phyloP scores from a whole-genome alignment of 2,113 vertebrate genomes.

The Proterorhinus semilunaris region DNA sequence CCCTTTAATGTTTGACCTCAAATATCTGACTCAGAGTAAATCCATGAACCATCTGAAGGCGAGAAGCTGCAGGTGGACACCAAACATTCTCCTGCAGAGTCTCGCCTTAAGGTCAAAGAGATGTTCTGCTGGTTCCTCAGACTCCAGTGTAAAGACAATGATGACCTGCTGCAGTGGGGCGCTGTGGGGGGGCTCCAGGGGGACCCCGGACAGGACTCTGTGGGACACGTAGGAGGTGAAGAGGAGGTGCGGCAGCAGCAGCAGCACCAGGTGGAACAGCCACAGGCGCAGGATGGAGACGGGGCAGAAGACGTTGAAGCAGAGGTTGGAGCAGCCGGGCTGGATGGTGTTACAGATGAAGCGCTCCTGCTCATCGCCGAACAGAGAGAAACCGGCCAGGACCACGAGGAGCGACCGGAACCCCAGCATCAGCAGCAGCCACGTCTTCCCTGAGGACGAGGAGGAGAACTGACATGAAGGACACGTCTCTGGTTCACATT shows the following conservation, averaged over 20 bases:
- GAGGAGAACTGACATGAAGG: too few relatives aligned
- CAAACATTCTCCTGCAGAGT: too few relatives aligned
- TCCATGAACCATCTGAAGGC: too few relatives aligned
- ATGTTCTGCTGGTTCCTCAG: too few relatives aligned
- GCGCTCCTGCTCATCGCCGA: slow-evolving; percentile 90
- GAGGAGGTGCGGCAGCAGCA: slow-evolving; percentile 82
- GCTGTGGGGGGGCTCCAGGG: neutral
- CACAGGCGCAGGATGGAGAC: slow-evolving; percentile 92
- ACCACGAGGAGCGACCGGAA: slow-evolving; percentile 82
- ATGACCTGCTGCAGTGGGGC: too few relatives aligned
- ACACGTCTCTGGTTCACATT: too few relatives aligned
- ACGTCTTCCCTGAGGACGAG: slow-evolving; percentile 84
- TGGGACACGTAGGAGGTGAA: slow-evolving; percentile 85
- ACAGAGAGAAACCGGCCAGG: slow-evolving; percentile 87
- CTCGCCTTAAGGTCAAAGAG: too few relatives aligned
- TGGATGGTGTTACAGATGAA: slow-evolving; percentile 96
- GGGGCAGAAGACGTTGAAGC: slow-evolving; percentile 89
- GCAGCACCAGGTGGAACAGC: slow-evolving; percentile 81
- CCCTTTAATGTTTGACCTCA: too few relatives aligned
- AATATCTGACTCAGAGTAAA: too few relatives aligned
- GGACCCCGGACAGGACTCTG: slow-evolving; percentile 55
- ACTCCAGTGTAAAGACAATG: too few relatives aligned
- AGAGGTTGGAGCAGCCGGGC: slow-evolving; percentile 90
- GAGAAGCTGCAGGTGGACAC: too few relatives aligned
- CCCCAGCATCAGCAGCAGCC: slow-evolving; percentile 83